A percentile compares a stretch with the other conserved stretches of the same genome.
These are phyloP conservation scores for Pseudoips prasinana DNA, from an alignment of 2,888 invertebrate genomes.

Conservation along the genomic window DNA sequence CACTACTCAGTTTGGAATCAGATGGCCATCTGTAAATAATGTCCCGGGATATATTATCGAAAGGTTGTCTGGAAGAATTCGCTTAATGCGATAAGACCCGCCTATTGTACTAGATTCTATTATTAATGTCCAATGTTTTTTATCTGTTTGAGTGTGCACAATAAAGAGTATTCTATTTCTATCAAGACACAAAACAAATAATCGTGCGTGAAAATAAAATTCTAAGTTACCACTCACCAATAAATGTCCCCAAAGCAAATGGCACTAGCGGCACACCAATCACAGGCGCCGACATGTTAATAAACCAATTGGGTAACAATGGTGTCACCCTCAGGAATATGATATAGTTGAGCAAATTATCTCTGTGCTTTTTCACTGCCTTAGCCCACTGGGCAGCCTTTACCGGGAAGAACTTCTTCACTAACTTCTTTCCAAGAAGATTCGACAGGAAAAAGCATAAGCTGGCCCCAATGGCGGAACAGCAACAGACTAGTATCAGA, in stretches of 20 bases:
- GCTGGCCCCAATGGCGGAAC: conserved; percentile 97
- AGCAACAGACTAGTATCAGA: conserved; percentile 92
- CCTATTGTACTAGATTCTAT: too few species aligned
- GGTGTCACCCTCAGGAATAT: conserved; percentile 98
- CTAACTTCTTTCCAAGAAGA: conserved; percentile 92
- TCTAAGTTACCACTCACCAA: conserved; percentile 81
- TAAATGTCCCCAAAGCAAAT: conserved; percentile 97
- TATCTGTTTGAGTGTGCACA: too few species aligned
- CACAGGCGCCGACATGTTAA: conserved; percentile 97
- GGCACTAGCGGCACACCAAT: conserved; percentile 96
- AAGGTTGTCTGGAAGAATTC: too few species aligned
- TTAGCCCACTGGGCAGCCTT: conserved; percentile 92
- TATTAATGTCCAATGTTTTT: too few species aligned
- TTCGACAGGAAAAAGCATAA: conserved; percentile 97
- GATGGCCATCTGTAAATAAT: too few species aligned
- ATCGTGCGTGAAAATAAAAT: too few species aligned
- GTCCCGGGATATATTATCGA: too few species aligned
- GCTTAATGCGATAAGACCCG: too few species aligned
- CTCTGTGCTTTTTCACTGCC: conserved; percentile 91
- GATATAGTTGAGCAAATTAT: conserved; percentile 96
- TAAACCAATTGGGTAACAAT: conserved; percentile 99
- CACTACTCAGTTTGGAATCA: too few species aligned
- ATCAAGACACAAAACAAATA: too few species aligned
- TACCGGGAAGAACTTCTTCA: conserved; percentile 94
- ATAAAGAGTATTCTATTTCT: too few species aligned